These are phyloP conservation scores for Marronus borbonicus DNA, from an alignment of 2,888 invertebrate species.

Conservation along the genomic window DNA sequence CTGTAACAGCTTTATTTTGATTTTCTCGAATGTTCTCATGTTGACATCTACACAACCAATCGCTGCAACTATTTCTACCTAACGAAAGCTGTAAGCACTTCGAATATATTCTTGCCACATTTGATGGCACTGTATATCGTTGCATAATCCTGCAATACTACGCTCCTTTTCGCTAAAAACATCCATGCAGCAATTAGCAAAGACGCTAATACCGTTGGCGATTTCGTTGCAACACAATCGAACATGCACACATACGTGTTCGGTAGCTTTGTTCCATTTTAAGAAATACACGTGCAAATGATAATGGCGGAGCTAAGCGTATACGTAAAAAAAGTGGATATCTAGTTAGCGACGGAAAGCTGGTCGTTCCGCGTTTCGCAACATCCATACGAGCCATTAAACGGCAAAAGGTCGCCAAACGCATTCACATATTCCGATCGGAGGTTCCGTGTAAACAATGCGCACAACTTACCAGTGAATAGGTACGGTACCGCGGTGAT, in stretches of 20 bases:
- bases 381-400: slow-evolving; percentile 16
- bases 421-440: slow-evolving; percentile 26
- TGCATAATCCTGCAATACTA: no score
- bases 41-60: no score
- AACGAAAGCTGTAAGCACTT: no score
- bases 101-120: no score
- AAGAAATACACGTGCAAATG: neutral
- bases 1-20: no score
- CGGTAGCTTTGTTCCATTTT: neutral
- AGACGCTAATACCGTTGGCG: neutral
- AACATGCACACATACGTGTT: neutral
- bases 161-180: neutral
- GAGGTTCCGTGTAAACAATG: slow-evolving; percentile 27
- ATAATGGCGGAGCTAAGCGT: neutral
- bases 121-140: no score
- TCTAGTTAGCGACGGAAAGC: neutral
- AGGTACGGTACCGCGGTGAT: slow-evolving; percentile 10
- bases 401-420: slow-evolving; percentile 4
- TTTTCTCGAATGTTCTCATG: no score
- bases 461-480: slow-evolving; percentile 24
- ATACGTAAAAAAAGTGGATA: neutral
- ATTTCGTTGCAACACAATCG: neutral
- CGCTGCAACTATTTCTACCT: no score
- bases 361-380: slow-evolving; percentile 21
- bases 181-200: neutral